phyloP scores from a whole-genome alignment of 2,113 vertebrate species.

The Nothoprocta pentlandii region DNA sequence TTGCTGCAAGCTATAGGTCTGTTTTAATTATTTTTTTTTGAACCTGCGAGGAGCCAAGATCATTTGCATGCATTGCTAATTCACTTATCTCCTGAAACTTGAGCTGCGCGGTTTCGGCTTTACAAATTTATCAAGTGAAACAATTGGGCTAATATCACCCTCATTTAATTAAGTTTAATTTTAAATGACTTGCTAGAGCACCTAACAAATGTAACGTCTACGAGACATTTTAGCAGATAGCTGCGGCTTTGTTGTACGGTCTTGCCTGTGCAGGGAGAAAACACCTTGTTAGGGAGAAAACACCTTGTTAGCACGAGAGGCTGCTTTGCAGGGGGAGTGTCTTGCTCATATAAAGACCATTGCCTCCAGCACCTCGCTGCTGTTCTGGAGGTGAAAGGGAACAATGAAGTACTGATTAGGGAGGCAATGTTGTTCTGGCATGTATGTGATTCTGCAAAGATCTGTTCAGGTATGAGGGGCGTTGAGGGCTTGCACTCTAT shows the following conservation, averaged over 20 bases:
- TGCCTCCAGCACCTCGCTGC: slow-evolving; percentile 13
- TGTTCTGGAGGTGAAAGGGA: background rate
- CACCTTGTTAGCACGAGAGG: slow-evolving; percentile 56
- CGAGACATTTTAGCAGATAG: slow-evolving; percentile 36
- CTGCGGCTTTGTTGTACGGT: slow-evolving; percentile 15
- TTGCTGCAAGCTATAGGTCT: background rate
- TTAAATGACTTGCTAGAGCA: slow-evolving; percentile 14
- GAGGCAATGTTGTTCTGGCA: background rate
- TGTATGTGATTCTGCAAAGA: background rate
- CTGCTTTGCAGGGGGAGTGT: slow-evolving; percentile 52
- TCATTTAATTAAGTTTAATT: slow-evolving; percentile 65
- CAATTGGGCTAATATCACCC: slow-evolving; percentile 52
- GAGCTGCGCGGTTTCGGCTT: background rate
- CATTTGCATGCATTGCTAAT: slow-evolving; percentile 40
- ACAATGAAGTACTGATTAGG: background rate
- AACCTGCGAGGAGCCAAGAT: slow-evolving; percentile 9
- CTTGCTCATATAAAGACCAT: background rate
- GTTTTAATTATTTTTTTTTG: slow-evolving; percentile 20
- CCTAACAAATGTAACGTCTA: slow-evolving; percentile 1
- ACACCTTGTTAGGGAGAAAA: slow-evolving; percentile 53
- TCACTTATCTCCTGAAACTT: slow-evolving; percentile 21
- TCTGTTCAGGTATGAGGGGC: background rate
- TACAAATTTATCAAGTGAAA: slow-evolving; percentile 49
- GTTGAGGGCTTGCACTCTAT: background rate
- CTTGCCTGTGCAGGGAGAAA: slow-evolving; percentile 3